Evolutionary conservation across 2,113 vertebrate genomes (phyloP).

Genomic region (Hystrix brachyura): DNA sequence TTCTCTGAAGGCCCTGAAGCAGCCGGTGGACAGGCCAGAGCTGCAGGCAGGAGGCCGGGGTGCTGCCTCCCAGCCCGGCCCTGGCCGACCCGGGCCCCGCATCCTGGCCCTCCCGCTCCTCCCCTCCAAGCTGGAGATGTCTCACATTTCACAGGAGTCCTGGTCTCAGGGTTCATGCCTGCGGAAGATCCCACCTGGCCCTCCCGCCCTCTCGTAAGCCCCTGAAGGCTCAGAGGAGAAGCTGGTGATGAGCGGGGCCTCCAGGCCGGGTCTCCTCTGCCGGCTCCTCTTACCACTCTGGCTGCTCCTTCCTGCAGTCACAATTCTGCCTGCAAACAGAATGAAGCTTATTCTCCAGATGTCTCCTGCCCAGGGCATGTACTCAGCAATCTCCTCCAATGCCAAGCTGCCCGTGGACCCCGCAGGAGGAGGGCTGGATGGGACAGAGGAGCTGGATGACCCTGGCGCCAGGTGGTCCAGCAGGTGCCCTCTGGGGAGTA

Average conservation of each 20-base stretch:
- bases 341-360: background rate
- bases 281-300: background rate
- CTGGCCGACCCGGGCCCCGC: background rate
- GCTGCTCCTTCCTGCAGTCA: background rate
- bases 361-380: accelerated
- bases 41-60: background rate
- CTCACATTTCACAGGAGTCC: background rate
- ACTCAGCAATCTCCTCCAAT: background rate
- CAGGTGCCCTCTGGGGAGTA: background rate
- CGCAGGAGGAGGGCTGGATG: background rate
- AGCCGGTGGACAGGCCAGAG: background rate
- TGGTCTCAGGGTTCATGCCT: accelerated
- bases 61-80: background rate
- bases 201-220: background rate
- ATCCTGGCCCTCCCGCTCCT: background rate
- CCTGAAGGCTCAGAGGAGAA: background rate
- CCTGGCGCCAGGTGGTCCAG: accelerated
- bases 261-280: background rate
- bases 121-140: background rate
- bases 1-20: background rate
- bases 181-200: background rate
- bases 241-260: background rate
- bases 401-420: background rate
- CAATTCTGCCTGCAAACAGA: background rate
- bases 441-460: background rate